phyloP scores from a whole-genome alignment of 2,797 vertebrate genomes.

The Dromococcyx pavoninus region DNA sequence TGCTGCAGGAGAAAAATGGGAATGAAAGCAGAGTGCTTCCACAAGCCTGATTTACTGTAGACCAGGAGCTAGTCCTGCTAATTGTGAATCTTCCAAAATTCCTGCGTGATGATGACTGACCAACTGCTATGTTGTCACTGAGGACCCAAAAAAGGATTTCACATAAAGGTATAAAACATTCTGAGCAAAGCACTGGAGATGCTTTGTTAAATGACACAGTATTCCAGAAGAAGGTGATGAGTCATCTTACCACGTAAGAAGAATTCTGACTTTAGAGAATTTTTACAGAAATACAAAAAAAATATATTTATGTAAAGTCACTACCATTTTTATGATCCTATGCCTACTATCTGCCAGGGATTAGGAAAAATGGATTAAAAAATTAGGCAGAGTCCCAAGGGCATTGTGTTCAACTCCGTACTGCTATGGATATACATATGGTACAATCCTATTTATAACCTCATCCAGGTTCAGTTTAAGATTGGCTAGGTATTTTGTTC shows the following conservation, averaged over 20 bases:
- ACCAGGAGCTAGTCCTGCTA: neutral
- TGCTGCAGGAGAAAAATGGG: neutral
- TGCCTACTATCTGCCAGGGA: neutral
- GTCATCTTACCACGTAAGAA: neutral
- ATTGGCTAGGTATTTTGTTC: neutral
- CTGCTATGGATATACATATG: neutral
- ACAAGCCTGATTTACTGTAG: neutral
- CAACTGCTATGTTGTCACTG: neutral
- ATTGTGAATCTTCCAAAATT: neutral
- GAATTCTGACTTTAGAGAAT: neutral
- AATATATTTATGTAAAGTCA: neutral
- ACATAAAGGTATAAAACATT: neutral
- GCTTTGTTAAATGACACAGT: neutral
- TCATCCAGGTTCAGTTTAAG: neutral
- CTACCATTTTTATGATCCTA: neutral
- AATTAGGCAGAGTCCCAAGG: neutral
- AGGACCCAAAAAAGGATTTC: neutral
- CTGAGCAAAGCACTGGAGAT: neutral
- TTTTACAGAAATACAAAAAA: neutral
- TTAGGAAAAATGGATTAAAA: neutral
- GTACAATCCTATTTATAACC: neutral
- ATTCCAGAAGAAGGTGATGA: neutral
- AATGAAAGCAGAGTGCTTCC: neutral
- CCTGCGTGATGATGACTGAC: neutral
- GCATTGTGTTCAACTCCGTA: neutral